These are phyloP conservation scores for Acanthosepion esculentum DNA, from an alignment of 2,888 invertebrate species.

Conservation along the genomic window DNA sequence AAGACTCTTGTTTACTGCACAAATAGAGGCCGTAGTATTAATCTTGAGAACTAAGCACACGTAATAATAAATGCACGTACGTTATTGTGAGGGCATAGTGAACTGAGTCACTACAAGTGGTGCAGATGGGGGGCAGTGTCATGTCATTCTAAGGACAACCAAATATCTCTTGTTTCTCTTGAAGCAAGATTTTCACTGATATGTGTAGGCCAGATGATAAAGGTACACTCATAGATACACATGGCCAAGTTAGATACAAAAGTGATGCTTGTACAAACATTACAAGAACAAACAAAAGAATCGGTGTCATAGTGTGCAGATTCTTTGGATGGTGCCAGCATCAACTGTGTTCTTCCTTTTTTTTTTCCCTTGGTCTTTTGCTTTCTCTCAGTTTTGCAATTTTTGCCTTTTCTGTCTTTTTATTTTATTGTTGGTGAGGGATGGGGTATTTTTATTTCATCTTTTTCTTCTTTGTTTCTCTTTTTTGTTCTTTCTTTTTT, in stretches of 20 bases:
- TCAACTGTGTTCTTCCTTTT: background rate
- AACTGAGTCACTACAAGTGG: conserved; percentile 16
- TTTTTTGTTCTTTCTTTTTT: no score
- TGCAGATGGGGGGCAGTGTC: background rate
- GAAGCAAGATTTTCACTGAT: conserved; percentile 1
- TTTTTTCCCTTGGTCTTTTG: no score
- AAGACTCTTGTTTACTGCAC: conserved; percentile 15
- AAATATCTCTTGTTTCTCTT: conserved; percentile 33
- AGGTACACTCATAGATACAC: background rate
- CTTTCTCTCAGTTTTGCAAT: no score
- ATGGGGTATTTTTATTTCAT: no score
- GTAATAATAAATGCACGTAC: background rate
- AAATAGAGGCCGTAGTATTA: background rate
- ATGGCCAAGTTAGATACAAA: background rate
- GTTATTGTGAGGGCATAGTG: background rate
- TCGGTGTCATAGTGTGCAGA: background rate
- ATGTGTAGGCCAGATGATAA: no score
- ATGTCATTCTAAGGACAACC: conserved; percentile 18
- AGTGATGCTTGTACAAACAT: background rate
- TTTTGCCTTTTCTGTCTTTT: no score
- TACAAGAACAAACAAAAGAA: background rate
- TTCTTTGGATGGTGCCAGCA: conserved; percentile 2
- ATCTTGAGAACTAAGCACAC: background rate
- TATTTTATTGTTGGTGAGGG: no score
- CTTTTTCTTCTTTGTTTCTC: no score